Conservation (phyloP, 2,888 invertebrate genomes). For the Drosophila mettleri region DNA sequence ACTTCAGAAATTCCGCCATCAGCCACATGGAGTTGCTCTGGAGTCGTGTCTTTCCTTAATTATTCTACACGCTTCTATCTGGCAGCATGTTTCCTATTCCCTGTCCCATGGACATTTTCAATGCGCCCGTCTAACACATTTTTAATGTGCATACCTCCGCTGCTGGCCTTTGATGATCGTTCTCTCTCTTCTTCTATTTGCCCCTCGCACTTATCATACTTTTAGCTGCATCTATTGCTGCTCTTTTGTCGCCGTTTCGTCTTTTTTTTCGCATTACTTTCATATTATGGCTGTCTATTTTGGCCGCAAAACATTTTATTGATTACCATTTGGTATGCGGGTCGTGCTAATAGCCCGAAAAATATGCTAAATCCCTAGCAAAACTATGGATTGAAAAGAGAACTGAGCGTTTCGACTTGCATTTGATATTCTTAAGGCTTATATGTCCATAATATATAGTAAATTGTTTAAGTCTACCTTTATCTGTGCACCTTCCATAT, state of each 20-base stretch:
- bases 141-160: constrained; percentile 69
- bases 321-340: constrained; percentile 33
- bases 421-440: neutral
- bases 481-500: neutral
- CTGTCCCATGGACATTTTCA: constrained; percentile 34
- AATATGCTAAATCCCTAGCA: neutral
- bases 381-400: neutral
- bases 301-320: constrained; percentile 35
- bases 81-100: constrained; percentile 25
- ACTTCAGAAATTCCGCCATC: constrained; percentile 72
- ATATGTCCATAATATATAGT: neutral
- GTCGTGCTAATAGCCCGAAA: constrained; percentile 9
- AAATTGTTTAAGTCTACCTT: neutral
- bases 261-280: constrained; percentile 40
- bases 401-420: neutral
- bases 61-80: constrained; percentile 15
- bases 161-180: constrained; percentile 71
- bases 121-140: constrained; percentile 49
- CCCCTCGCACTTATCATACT: too few relatives aligned
- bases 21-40: constrained; percentile 70
- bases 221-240: neutral
- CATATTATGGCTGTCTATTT: constrained; percentile 52
- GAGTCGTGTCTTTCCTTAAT: constrained; percentile 48
- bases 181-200: constrained; percentile 8
- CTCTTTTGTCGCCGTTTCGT: constrained; percentile 32